Evolutionary conservation across 2,888 invertebrate genomes (phyloP).

Genomic region (Trichopoda pennipes): DNA sequence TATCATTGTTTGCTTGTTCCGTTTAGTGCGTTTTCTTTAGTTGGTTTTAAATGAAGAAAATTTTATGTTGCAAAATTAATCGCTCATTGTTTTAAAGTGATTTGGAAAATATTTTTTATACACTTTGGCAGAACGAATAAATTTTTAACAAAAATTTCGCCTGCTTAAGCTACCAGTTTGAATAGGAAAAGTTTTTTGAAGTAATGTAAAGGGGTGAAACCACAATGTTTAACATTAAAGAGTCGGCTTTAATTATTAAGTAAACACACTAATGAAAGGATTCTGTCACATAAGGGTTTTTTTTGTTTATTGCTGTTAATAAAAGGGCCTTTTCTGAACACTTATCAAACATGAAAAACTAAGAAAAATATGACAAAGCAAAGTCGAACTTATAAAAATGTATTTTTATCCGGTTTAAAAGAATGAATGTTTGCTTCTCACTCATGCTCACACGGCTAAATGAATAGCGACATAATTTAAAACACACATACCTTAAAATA

Average conservation of each 20-base stretch:
- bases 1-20: no score
- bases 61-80: constrained; percentile 73
- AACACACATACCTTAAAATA: no score
- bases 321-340: no score
- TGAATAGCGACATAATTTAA: no score
- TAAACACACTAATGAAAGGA: background rate
- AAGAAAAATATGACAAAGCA: no score
- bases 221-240: constrained; percentile 19
- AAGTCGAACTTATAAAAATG: no score
- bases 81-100: constrained; percentile 71
- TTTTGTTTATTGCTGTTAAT: no score
- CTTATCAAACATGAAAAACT: no score
- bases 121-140: constrained; percentile 70
- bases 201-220: background rate
- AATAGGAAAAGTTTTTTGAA: background rate
- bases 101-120: constrained; percentile 75
- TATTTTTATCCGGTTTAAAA: no score
- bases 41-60: background rate
- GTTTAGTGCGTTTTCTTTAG: background rate
- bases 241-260: background rate
- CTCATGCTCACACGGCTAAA: no score
- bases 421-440: no score
- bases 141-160: constrained; percentile 38
- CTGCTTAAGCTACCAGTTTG: constrained; percentile 7
- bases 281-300: no score